These are phyloP conservation scores for Rallus crepitans DNA, from an alignment of 2,797 vertebrate species.

Conservation along the genomic window DNA sequence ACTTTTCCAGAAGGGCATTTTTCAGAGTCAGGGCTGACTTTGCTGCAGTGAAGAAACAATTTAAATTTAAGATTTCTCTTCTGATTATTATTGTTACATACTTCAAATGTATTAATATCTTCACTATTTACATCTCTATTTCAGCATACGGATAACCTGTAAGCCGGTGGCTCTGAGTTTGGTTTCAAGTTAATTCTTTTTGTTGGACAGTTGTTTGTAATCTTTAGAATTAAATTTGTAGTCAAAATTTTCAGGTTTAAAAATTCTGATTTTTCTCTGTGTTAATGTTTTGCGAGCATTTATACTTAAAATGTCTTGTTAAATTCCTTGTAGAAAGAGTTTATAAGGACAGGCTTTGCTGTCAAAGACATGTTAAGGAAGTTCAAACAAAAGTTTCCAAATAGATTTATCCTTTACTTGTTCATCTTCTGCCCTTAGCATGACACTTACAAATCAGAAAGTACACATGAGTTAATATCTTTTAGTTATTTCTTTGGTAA, in stretches of 20 bases:
- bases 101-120: not conserved
- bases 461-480: conserved; percentile 46
- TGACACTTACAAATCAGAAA: conserved; percentile 61
- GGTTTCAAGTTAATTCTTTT: not conserved
- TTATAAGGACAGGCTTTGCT: conserved; percentile 51
- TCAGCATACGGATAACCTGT: not conserved
- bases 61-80: not conserved
- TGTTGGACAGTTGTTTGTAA: not conserved
- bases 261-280: not conserved
- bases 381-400: conserved; percentile 61
- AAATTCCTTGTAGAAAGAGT: conserved; percentile 40
- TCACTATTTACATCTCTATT: not conserved
- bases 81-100: conserved; percentile 12
- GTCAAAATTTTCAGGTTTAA: not conserved
- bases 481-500: conserved; percentile 42
- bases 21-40: not conserved
- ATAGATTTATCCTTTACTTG: conserved; percentile 64
- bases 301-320: conserved; percentile 44
- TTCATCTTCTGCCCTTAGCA: conserved; percentile 54
- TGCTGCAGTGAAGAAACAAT: not conserved
- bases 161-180: not conserved
- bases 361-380: conserved; percentile 53
- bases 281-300: conserved; percentile 21
- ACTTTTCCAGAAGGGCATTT: not conserved
- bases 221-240: not conserved